These are phyloP conservation scores for Valencia hispanica DNA, from an alignment of 2,797 vertebrate genomes.

Conservation along the genomic window DNA sequence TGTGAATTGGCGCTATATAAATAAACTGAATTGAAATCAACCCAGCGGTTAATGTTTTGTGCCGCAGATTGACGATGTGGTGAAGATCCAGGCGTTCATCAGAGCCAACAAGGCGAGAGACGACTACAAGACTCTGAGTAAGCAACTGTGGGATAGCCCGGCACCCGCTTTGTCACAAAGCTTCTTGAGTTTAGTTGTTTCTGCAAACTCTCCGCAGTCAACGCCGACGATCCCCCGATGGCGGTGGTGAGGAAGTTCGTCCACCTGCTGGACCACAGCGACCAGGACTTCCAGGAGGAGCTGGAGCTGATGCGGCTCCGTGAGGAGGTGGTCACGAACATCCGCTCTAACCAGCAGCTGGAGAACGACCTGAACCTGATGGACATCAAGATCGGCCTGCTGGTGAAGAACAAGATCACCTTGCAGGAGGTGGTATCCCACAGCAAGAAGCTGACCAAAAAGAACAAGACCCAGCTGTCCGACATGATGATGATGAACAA, in stretches of 20 bases:
- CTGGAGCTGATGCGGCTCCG: slow-evolving; percentile 94
- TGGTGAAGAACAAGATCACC: slow-evolving; percentile 98
- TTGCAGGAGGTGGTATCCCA: slow-evolving; percentile 98
- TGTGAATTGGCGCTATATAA: no score
- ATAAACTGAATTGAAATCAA: no score
- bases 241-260: slow-evolving; percentile 96
- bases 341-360: slow-evolving; percentile 96
- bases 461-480: slow-evolving; percentile 95
- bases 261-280: slow-evolving; percentile 96
- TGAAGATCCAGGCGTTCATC: slow-evolving; percentile 98
- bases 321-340: slow-evolving; percentile 95
- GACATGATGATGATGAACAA: slow-evolving; percentile 99
- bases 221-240: slow-evolving; percentile 93
- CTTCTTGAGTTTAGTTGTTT: background rate
- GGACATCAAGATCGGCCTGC: slow-evolving; percentile 98
- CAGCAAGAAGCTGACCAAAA: slow-evolving; percentile 98
- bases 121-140: slow-evolving; percentile 98
- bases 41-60: slow-evolving; percentile 30
- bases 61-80: slow-evolving; percentile 89
- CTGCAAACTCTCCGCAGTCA: slow-evolving; percentile 78
- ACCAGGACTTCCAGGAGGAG: slow-evolving; percentile 99
- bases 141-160: slow-evolving; percentile 65
- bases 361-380: slow-evolving; percentile 99
- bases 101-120: slow-evolving; percentile 98
- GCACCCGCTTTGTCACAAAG: background rate